phyloP scores from a whole-genome alignment of 1,140 invertebrate species.

The Anoplolepis gracilipes region DNA sequence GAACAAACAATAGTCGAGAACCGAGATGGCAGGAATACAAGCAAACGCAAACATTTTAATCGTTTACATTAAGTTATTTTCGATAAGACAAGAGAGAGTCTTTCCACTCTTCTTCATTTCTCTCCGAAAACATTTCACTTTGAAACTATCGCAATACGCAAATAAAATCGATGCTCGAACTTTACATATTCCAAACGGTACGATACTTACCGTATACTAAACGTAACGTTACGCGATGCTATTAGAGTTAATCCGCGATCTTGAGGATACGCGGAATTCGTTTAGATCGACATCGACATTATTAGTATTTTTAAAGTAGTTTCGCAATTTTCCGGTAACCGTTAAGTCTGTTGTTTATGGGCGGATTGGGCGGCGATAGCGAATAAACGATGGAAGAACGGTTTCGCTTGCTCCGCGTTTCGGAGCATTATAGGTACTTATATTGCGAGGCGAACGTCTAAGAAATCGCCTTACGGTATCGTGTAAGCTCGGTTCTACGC shows the following conservation, averaged over 20 bases:
- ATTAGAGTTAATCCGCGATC: slow-evolving; percentile 13
- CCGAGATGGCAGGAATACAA: background rate
- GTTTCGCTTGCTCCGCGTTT: slow-evolving; percentile 47
- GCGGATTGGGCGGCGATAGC: slow-evolving; percentile 17
- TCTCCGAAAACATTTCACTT: no score
- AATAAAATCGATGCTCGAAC: slow-evolving; percentile 26
- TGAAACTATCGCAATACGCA: background rate
- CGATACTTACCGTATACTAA: background rate
- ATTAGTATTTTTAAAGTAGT: slow-evolving; percentile 42
- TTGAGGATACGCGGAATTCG: background rate
- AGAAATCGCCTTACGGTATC: slow-evolving; percentile 47
- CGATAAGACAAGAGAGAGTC: background rate
- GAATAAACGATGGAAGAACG: slow-evolving; percentile 45
- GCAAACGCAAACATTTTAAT: slow-evolving; percentile 15
- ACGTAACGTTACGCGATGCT: background rate
- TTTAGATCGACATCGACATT: slow-evolving; percentile 24
- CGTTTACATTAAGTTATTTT: background rate
- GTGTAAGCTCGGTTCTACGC: slow-evolving; percentile 33
- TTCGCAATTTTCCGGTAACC: slow-evolving; percentile 35
- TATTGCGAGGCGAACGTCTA: slow-evolving; percentile 34
- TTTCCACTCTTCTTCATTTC: background rate
- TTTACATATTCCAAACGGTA: background rate
- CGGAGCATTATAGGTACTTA: slow-evolving; percentile 56
- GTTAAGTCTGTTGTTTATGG: slow-evolving; percentile 31
- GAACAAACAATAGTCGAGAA: slow-evolving; percentile 25